Conservation (phyloP, 2,113 vertebrate genomes). For the Nyctibius bracteatus region DNA sequence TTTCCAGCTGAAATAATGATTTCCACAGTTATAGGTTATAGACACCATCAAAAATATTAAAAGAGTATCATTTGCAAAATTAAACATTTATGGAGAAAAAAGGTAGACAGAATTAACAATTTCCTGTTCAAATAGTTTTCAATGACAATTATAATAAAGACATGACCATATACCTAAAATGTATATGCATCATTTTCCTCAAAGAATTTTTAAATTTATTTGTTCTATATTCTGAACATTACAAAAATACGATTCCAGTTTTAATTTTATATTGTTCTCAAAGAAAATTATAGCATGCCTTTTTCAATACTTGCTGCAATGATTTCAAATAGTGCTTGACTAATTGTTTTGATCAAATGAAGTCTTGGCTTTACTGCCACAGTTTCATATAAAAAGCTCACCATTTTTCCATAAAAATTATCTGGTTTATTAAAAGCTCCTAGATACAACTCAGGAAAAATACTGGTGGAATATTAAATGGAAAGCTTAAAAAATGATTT, state of each 20-base stretch:
- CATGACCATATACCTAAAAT: neutral
- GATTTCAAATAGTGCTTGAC: neutral
- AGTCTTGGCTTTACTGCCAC: neutral
- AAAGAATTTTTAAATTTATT: neutral
- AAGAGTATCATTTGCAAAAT: neutral
- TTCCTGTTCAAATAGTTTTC: neutral
- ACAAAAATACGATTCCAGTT: neutral
- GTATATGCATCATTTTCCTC: neutral
- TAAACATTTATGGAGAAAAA: neutral
- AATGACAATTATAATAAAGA: neutral
- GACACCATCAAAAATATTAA: neutral
- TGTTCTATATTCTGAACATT: neutral
- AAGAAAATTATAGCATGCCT: neutral
- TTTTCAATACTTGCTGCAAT: neutral
- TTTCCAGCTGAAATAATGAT: neutral
- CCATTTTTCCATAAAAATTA: neutral
- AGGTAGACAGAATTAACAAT: neutral
- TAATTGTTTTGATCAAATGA: neutral
- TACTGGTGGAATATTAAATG: neutral
- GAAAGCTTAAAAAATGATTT: neutral
- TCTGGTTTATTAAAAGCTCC: neutral
- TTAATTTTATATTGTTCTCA: neutral
- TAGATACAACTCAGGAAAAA: neutral
- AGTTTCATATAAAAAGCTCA: neutral
- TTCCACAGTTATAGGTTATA: neutral